Evolutionary conservation across 1,140 invertebrate genomes (phyloP).

Genomic region (Trypoxylus dichotomus): DNA sequence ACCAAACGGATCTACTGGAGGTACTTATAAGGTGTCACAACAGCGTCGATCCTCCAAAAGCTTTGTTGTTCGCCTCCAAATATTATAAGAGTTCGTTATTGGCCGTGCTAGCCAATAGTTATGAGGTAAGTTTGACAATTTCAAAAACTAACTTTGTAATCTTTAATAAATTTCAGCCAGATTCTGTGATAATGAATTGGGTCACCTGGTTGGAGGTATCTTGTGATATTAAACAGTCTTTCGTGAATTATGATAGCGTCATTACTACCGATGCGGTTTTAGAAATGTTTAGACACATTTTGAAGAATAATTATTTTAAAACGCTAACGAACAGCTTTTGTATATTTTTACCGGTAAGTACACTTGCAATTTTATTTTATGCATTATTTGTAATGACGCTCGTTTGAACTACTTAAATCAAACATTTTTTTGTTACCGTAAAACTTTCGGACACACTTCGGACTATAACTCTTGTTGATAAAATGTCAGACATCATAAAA

Average conservation of each 20-base stretch:
- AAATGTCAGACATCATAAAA: too few species aligned
- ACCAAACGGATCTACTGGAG: slow-evolving; percentile 62
- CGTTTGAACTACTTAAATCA: too few species aligned
- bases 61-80: slow-evolving; percentile 61
- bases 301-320: slow-evolving; percentile 56
- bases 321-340: slow-evolving; percentile 61
- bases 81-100: slow-evolving; percentile 60
- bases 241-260: slow-evolving; percentile 49
- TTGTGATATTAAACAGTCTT: slow-evolving; percentile 51
- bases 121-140: slow-evolving; percentile 58
- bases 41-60: slow-evolving; percentile 66
- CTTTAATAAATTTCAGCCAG: slow-evolving; percentile 57
- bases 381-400: too few species aligned
- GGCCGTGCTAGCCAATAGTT: slow-evolving; percentile 66
- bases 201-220: slow-evolving; percentile 64
- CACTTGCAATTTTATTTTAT: slow-evolving; percentile 9
- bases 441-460: too few species aligned
- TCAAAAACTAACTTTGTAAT: neutral
- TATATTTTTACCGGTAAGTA: slow-evolving; percentile 64
- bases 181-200: slow-evolving; percentile 63
- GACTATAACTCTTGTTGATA: too few species aligned
- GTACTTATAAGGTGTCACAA: slow-evolving; percentile 66
- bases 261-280: slow-evolving; percentile 54
- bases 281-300: slow-evolving; percentile 57
- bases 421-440: too few species aligned